Base-by-base conservation (phyloP, 2,113 vertebrate species). In the Brachionichthys hirsutus region DNA sequence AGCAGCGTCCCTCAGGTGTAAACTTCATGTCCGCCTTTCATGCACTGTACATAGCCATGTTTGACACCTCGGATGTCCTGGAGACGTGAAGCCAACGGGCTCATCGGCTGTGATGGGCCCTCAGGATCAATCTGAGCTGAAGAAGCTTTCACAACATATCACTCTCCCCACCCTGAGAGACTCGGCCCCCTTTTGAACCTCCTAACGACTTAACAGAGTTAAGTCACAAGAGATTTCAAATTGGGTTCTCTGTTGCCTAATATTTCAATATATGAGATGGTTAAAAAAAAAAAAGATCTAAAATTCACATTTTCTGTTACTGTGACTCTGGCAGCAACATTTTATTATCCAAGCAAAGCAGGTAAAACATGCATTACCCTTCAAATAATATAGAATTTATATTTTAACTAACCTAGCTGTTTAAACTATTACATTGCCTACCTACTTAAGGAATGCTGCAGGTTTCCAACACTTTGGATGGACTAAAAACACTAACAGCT, bases 31-130 rank as follows among this genome's bases (percentile, higher is more conserved):
- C 65, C 79, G 81, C 80, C 75, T 87, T 85, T 61, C 40, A 24
- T 77, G 71, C 73, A 75, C 75, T 88, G 80, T 85, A 85, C 58
- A 87, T 78, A 85, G 77, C 73, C 74, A 42, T 54, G 62, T 72
- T 73, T 84, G 78, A 84, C 75, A 73, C 75, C 60, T 69, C 47
- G 22, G 58, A 56, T 54, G 64, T 65, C 68, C 49, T 22, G 10
- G 48, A 73, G 70, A 52, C 18, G 54, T 57, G 54, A 62, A 66
- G 40, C 65, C 24, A 58, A 40, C 54, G 55, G 51, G 52, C 61
- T 70, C 46, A 58, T 77, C 51, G 61, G 80, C 61, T 73, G 81
- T 74, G 85, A 81, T 48, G 34, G 54, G 59, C 73, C 65, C 73
- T 81, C 51, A 83, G 62, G 64, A 83, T 85, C 83, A 86, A 69